Conservation (phyloP, 2,888 invertebrate genomes). For the Diaprepes abbreviatus region DNA sequence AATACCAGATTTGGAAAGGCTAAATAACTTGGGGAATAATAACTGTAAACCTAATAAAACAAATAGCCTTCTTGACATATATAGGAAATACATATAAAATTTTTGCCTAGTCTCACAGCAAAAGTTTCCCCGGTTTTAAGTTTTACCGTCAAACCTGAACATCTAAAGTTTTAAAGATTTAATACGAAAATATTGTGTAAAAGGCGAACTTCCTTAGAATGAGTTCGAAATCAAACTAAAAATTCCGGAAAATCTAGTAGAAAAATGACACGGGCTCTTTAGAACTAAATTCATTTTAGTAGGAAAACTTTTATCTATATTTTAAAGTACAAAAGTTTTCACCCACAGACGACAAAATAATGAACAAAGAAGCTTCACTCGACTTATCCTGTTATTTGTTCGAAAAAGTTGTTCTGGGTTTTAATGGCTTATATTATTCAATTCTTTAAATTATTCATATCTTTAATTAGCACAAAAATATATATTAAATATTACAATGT, state of each 20-base stretch:
- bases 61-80: too few species aligned
- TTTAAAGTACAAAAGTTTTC: conserved; percentile 28
- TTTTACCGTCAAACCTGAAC: conserved; percentile 30
- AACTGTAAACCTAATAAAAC: too few species aligned
- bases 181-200: conserved; percentile 40
- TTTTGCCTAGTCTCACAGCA: conserved; percentile 24
- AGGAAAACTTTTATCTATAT: conserved; percentile 26
- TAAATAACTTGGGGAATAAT: too few species aligned
- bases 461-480: too few species aligned
- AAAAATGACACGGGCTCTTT: conserved; percentile 33
- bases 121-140: conserved; percentile 17
- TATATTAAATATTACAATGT: too few species aligned
- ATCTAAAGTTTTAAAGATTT: conserved; percentile 41
- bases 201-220: conserved; percentile 32
- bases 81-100: too few species aligned
- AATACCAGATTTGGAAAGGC: too few species aligned
- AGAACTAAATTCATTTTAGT: conserved; percentile 26
- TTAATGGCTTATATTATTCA: too few species aligned
- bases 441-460: too few species aligned
- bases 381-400: neutral
- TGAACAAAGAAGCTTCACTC: neutral
- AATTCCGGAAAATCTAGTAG: conserved; percentile 23
- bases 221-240: conserved; percentile 32
- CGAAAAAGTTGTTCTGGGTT: too few species aligned
- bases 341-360: conserved; percentile 13